Percentiles rank a stretch among this genome's conserved stretches.
These are phyloP conservation scores for Dicerorhinus sumatrensis DNA, from an alignment of 2,113 vertebrate species.

Conservation along the genomic window DNA sequence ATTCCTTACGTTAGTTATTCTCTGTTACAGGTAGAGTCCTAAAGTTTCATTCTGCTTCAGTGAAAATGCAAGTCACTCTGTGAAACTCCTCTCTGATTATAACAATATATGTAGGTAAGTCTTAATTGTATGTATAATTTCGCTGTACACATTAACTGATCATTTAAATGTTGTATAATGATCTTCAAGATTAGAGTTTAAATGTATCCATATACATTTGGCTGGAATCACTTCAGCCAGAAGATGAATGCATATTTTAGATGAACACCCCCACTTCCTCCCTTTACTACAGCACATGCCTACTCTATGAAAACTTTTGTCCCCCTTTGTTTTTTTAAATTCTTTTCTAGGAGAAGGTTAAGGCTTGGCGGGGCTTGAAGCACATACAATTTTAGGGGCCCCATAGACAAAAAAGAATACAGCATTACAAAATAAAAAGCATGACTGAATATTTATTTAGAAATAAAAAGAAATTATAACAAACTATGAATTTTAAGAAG, in stretches of 20 bases:
- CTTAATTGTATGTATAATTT: background rate
- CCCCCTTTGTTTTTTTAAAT: background rate
- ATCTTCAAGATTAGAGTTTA: background rate
- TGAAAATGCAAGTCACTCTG: background rate
- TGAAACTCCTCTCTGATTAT: background rate
- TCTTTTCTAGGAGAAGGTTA: background rate
- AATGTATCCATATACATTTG: background rate
- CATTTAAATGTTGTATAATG: background rate
- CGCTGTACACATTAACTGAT: background rate
- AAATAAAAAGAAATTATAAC: background rate
- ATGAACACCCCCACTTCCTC: background rate
- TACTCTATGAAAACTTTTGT: background rate
- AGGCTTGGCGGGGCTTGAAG: background rate
- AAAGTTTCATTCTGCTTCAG: background rate
- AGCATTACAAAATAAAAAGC: background rate
- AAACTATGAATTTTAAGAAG: background rate
- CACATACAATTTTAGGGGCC: background rate
- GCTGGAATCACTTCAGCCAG: background rate
- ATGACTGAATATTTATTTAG: background rate
- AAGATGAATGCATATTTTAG: background rate
- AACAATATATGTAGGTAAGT: background rate
- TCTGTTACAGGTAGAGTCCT: background rate
- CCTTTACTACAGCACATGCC: background rate
- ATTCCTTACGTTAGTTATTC: slow-evolving; percentile 1
- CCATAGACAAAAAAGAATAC: background rate